Evolutionary conservation across 2,797 vertebrate genomes (phyloP).

Genomic region (Emydoidea blandingii): DNA sequence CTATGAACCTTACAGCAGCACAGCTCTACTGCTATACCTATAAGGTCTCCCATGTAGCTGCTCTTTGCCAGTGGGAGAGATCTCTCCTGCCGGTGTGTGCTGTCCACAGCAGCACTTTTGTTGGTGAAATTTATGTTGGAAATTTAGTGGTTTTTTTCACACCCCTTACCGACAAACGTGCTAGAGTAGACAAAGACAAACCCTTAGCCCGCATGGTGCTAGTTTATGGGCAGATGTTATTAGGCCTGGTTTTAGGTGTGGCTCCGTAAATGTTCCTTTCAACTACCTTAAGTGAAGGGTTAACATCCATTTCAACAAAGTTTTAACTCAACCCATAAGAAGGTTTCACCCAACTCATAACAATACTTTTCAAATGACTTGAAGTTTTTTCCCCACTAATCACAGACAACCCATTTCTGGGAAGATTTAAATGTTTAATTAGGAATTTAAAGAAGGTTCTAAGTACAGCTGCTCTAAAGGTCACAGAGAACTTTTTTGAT

Average conservation of each 20-base stretch:
- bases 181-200: too few relatives aligned
- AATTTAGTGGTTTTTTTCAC: too few relatives aligned
- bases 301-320: not conserved
- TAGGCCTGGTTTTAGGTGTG: not conserved
- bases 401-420: not conserved
- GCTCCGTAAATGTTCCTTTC: not conserved
- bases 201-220: not conserved
- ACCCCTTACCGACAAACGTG: too few relatives aligned
- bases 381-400: not conserved
- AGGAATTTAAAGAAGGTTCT: constrained; percentile 1
- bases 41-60: too few relatives aligned
- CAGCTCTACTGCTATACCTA: too few relatives aligned
- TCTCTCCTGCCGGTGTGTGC: too few relatives aligned
- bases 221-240: not conserved
- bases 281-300: not conserved
- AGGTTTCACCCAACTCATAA: not conserved
- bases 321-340: not conserved
- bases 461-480: constrained; percentile 33
- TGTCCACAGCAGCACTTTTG: too few relatives aligned
- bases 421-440: constrained; percentile 4
- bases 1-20: too few relatives aligned
- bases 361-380: not conserved
- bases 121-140: too few relatives aligned
- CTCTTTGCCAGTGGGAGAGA: too few relatives aligned
- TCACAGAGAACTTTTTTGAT: constrained; percentile 22